phyloP scores from a whole-genome alignment of 2,113 vertebrate species.

The Opisthocomus hoazin region DNA sequence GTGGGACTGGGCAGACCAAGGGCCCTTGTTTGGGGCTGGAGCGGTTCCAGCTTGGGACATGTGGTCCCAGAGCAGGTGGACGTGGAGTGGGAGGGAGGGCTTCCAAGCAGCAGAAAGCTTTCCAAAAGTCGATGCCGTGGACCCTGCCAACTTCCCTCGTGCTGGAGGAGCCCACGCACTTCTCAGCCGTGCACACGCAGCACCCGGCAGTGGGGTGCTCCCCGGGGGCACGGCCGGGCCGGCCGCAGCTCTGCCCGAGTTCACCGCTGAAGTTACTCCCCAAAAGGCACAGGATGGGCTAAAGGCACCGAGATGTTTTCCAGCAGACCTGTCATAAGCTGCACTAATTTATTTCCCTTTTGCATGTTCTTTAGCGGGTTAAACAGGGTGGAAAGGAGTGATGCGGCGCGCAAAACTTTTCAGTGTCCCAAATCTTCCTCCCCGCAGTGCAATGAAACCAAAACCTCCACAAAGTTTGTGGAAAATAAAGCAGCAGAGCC shows the following conservation, averaged over 20 bases:
- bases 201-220: background rate
- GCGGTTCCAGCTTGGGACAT: constrained; percentile 9
- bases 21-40: constrained; percentile 23
- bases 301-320: background rate
- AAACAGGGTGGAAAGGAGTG: background rate
- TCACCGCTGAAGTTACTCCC: background rate
- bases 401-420: background rate
- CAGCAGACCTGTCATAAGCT: background rate
- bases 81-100: background rate
- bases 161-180: background rate
- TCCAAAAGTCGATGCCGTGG: background rate
- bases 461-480: background rate
- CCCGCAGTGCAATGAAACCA: background rate
- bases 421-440: background rate
- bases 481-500: background rate
- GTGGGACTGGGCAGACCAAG: background rate
- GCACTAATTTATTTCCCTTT: background rate
- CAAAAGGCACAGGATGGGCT: background rate
- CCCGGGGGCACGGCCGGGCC: background rate
- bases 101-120: background rate
- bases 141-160: background rate
- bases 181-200: background rate
- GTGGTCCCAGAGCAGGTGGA: constrained; percentile 47
- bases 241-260: background rate
- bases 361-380: background rate